phyloP scores from a whole-genome alignment of 1,140 invertebrate species.

The Drosophila teissieri region DNA sequence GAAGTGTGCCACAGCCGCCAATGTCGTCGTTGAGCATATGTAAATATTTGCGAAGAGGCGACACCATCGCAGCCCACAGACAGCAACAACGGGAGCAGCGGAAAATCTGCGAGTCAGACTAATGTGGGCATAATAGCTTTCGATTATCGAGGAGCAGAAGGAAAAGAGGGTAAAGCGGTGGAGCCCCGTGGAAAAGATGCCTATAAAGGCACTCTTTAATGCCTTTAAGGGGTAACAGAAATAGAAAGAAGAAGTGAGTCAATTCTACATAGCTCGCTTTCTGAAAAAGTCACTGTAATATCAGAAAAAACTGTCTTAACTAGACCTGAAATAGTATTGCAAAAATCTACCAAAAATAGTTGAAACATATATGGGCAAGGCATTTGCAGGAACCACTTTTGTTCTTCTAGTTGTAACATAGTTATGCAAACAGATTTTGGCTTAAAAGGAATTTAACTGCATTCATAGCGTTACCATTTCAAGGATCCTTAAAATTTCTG shows the following conservation, averaged over 20 bases:
- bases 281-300: not conserved
- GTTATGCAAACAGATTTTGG: not conserved
- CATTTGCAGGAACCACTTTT: not conserved
- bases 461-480: constrained; percentile 4
- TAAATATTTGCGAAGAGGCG: constrained; percentile 74
- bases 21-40: constrained; percentile 66
- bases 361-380: too few species aligned
- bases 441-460: constrained; percentile 15
- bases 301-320: not conserved
- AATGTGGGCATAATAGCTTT: constrained; percentile 79
- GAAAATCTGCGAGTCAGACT: constrained; percentile 63
- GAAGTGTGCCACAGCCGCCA: constrained; percentile 59
- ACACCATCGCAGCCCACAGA: constrained; percentile 46
- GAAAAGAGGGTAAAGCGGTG: not conserved
- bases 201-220: constrained; percentile 7
- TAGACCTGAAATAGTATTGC: too few species aligned
- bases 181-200: not conserved
- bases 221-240: constrained; percentile 9
- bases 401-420: not conserved
- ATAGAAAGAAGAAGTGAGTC: not conserved
- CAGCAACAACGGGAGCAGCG: constrained; percentile 18
- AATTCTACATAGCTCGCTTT: too few species aligned
- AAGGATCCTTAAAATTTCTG: constrained; percentile 12
- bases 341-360: too few species aligned
- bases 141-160: constrained; percentile 62